Conservation (phyloP, 2,797 vertebrate genomes). For the Melanitta fusca region DNA sequence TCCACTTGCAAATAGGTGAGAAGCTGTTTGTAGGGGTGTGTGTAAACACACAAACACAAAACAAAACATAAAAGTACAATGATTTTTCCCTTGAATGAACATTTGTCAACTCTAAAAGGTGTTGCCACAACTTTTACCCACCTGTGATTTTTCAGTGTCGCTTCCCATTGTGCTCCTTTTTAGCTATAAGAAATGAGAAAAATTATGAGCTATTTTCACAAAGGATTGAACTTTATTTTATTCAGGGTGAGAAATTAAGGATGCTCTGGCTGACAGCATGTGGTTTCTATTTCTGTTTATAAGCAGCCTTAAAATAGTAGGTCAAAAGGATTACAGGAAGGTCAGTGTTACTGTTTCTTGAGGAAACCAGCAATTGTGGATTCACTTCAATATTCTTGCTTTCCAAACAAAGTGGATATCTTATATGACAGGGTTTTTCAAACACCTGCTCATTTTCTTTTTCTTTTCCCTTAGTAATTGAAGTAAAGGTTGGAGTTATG, state of each 20-base stretch:
- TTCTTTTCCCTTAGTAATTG: not conserved
- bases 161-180: not conserved
- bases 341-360: constrained; percentile 34
- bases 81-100: not conserved
- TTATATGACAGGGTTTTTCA: not conserved
- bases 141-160: not conserved
- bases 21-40: not conserved
- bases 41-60: not conserved
- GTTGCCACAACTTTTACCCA: not conserved
- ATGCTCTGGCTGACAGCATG: constrained; percentile 24
- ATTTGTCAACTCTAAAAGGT: not conserved
- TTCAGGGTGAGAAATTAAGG: constrained; percentile 51
- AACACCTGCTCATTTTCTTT: not conserved
- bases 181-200: not conserved
- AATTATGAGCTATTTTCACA: constrained; percentile 4
- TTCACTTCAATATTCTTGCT: constrained; percentile 8
- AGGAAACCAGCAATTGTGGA: constrained; percentile 24
- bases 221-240: constrained; percentile 6
- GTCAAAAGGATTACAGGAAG: constrained; percentile 64
- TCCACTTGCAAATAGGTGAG: not conserved
- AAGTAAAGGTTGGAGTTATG: not conserved
- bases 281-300: constrained; percentile 60
- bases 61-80: not conserved
- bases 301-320: constrained; percentile 31
- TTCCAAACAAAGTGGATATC: constrained; percentile 42